Percentiles rank a stretch among this genome's conserved stretches.
Conservation (phyloP, 2,888 invertebrate species). For the Microctonus hyperodae region DNA sequence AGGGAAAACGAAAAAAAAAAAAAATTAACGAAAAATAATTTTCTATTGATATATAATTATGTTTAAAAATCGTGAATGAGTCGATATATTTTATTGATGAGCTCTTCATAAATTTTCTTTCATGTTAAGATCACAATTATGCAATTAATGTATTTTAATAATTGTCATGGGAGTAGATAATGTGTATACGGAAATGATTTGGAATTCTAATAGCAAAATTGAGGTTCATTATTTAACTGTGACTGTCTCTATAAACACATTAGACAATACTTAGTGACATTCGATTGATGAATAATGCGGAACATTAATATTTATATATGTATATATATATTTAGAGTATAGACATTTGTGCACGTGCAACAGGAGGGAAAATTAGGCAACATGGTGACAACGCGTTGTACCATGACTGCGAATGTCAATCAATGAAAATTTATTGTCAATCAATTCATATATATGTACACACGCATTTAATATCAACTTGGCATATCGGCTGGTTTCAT, state of each 20-base stretch:
- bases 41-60: not conserved
- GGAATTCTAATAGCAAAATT: not conserved
- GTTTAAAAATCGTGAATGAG: not conserved
- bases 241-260: not conserved
- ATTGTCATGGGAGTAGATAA: not conserved
- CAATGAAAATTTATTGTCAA: slow-evolving; percentile 11
- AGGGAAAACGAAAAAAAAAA: too few species aligned
- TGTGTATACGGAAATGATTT: not conserved
- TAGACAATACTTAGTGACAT: not conserved
- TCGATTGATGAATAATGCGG: not conserved
- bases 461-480: slow-evolving; percentile 6
- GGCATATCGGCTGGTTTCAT: not conserved
- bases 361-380: not conserved
- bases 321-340: not conserved
- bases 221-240: not conserved
- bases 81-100: not conserved
- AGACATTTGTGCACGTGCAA: not conserved
- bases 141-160: not conserved
- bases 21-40: not conserved
- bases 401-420: not conserved
- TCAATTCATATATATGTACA: not conserved
- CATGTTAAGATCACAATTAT: not conserved
- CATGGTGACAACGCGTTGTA: slow-evolving; percentile 5
- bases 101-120: not conserved
- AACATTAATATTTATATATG: too few species aligned